phyloP scores from a whole-genome alignment of 1,140 invertebrate species.

The Venturia canescens region DNA sequence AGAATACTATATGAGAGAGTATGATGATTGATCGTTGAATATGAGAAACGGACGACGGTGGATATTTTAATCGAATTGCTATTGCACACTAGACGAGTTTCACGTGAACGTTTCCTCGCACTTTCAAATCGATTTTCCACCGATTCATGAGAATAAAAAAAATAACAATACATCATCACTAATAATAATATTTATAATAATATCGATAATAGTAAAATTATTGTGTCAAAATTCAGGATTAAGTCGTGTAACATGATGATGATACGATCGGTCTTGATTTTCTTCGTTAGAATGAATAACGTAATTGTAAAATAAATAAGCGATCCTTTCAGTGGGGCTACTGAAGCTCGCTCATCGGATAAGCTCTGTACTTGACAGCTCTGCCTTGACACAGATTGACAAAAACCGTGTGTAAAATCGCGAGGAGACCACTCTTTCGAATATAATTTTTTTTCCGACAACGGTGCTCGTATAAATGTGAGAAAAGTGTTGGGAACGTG shows the following conservation, averaged over 20 bases:
- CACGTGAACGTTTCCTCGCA: not conserved
- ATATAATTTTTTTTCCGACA: constrained; percentile 49
- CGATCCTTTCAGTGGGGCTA: constrained; percentile 71
- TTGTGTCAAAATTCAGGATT: not conserved
- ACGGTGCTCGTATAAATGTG: not conserved
- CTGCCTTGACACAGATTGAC: constrained; percentile 22
- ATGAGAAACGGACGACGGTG: constrained; percentile 29
- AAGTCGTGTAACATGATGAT: not conserved
- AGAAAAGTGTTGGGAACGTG: not conserved
- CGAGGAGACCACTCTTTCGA: constrained; percentile 52
- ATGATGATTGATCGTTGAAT: constrained; percentile 46
- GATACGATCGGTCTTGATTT: constrained; percentile 47
- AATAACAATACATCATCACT: not conserved
- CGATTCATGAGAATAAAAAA: not conserved
- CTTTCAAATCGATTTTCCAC: not conserved
- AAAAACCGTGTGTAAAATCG: constrained; percentile 53
- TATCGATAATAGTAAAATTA: not conserved
- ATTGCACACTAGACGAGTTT: not conserved
- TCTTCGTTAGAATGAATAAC: constrained; percentile 58
- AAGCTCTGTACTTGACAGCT: constrained; percentile 74
- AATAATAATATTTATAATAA: no score
- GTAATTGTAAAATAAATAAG: constrained; percentile 76
- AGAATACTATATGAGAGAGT: constrained; percentile 49
- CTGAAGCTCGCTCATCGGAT: constrained; percentile 70
- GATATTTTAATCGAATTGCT: not conserved